phyloP scores from a whole-genome alignment of 2,797 vertebrate species.

The Euthynnus affinis region DNA sequence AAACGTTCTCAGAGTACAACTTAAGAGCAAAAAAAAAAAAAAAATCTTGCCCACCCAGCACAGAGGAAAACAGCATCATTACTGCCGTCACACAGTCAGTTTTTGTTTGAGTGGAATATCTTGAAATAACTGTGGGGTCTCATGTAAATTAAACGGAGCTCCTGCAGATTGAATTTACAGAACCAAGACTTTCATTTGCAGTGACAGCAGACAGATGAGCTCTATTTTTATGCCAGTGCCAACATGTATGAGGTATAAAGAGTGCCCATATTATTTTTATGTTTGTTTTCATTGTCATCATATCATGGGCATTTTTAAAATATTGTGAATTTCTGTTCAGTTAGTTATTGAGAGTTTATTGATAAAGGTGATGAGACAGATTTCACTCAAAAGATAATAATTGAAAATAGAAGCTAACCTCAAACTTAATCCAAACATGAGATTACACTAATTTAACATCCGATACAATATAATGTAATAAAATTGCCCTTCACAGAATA shows the following conservation, averaged over 20 bases:
- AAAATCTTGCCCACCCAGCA: constrained; percentile 3
- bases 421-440: no score
- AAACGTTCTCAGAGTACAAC: constrained; percentile 14
- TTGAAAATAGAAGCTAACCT: background rate
- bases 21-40: background rate
- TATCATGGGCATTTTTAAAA: constrained; percentile 23
- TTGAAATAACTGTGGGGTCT: background rate
- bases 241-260: constrained; percentile 25
- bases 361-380: background rate
- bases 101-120: constrained; percentile 28
- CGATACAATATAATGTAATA: constrained; percentile 5
- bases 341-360: no score
- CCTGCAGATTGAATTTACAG: constrained; percentile 8
- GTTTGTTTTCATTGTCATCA: constrained; percentile 36
- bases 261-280: constrained; percentile 40
- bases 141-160: background rate
- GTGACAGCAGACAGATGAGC: constrained; percentile 8
- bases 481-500: background rate
- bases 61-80: constrained; percentile 16
- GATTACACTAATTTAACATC: background rate
- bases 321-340: constrained; percentile 5
- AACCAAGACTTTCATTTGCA: constrained; percentile 11
- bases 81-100: constrained; percentile 23
- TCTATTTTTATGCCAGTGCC: constrained; percentile 52
- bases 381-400: background rate